These are phyloP conservation scores for Hyalella azteca DNA, from an alignment of 2,888 invertebrate species.

Conservation along the genomic window DNA sequence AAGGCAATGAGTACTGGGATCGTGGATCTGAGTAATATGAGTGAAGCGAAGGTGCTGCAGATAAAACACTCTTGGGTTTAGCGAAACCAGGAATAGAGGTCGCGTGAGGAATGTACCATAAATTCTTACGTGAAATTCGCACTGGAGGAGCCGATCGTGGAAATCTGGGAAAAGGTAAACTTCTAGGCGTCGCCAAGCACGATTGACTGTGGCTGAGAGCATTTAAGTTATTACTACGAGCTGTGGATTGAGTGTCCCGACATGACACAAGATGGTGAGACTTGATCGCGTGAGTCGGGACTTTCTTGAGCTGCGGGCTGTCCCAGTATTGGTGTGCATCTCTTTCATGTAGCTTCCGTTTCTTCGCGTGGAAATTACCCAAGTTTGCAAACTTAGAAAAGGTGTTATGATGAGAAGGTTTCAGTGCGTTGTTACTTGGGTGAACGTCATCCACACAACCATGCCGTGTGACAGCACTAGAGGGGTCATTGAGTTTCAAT, in stretches of 20 bases:
- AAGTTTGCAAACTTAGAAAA: background rate
- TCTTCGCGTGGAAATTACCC: background rate
- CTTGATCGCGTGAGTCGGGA: background rate
- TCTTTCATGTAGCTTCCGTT: background rate
- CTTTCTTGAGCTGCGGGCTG: background rate
- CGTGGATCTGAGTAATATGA: slow-evolving; percentile 26
- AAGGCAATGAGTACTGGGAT: slow-evolving; percentile 12
- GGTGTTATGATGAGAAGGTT: background rate
- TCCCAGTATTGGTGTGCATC: background rate
- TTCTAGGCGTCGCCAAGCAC: background rate
- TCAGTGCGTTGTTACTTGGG: background rate
- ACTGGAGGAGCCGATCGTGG: background rate
- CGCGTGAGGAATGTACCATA: background rate
- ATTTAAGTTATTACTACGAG: background rate
- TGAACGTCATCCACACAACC: background rate
- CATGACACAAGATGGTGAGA: background rate
- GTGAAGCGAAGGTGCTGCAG: slow-evolving; percentile 15
- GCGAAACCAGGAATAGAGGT: slow-evolving; percentile 13
- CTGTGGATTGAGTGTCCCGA: background rate
- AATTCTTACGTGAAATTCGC: background rate
- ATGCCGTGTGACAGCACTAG: background rate
- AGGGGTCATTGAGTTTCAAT: too few species aligned
- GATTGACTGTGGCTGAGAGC: background rate
- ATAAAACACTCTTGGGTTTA: slow-evolving; percentile 13
- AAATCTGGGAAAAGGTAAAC: background rate